Base-by-base conservation (phyloP, 1,140 invertebrate genomes). In the Rhopalosiphum maidis region DNA sequence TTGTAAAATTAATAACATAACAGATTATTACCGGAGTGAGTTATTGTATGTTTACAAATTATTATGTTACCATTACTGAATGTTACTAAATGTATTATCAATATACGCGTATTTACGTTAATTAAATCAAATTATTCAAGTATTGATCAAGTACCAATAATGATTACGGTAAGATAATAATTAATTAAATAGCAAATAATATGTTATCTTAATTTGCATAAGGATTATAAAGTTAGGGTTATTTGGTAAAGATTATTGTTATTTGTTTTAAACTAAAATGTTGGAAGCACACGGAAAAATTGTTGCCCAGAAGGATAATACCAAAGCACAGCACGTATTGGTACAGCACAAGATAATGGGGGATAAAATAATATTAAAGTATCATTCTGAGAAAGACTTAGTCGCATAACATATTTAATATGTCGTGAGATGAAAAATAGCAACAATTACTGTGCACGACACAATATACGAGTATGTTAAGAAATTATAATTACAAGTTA, bases 401-500 rank as follows among this genome's bases (percentile, higher is more conserved):
- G 60, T 15, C 30, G 15, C 30, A 77, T n/a, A 77, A 18, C 4
- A 15, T 30, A 25, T n/a, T 15, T 30, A 60, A 11, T 68, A 68
- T 68, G 30, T 11, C 60, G 30, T 68, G 60, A 68, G 60, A 18
- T n/a, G 60, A 77, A 77, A 77, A 77, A n/a, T 77, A 35, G 15
- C 15, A 77, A 77, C 11, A 77, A 77, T 77, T 77, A 77, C 30
- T 77, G 30, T 7, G n/a, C 4, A 35, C n/a, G 30, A n/a, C 60
- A 77, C 18, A 77, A n/a, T 41, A 41, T 41, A 41, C 41, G 41
- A 41, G 41, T 41, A 41, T 21, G 60, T 77, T 77, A 77, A 77
- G 60, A 77, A 77, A 77, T 77, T 77, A 77, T 77, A 77, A 77
- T 77, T 77, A 77, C n/a, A n/a, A n/a, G 30, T 77, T 77, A n/a